Conservation (phyloP, 2,113 vertebrate genomes). For the Rhea pennata region DNA sequence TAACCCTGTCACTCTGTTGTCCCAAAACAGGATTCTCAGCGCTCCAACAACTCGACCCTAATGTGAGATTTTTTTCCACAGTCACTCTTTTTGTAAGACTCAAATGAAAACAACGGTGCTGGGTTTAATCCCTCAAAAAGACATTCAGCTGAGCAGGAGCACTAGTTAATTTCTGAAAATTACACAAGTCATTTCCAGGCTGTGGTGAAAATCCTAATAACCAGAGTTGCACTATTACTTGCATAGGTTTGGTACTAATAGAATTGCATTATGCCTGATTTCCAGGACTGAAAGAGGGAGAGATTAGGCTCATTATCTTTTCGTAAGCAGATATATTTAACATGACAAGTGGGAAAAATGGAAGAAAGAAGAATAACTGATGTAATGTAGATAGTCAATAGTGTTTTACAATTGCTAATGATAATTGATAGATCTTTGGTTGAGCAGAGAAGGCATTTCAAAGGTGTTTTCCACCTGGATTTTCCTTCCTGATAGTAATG, state of each 20-base stretch:
- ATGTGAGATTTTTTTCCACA: background rate
- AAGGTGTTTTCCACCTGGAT: background rate
- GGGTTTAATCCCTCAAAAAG: background rate
- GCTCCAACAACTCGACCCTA: background rate
- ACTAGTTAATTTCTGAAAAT: background rate
- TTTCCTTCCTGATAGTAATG: background rate
- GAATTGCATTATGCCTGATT: background rate
- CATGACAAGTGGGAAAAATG: background rate
- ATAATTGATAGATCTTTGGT: background rate
- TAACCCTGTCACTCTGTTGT: too few relatives aligned
- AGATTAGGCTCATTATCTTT: background rate
- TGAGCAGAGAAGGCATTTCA: background rate
- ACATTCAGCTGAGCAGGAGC: background rate
- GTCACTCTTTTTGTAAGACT: background rate
- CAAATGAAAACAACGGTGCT: background rate
- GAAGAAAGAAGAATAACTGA: slow-evolving; percentile 10
- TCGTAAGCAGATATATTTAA: slow-evolving; percentile 7
- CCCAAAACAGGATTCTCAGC: too few relatives aligned
- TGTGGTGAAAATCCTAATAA: background rate
- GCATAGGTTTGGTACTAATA: background rate
- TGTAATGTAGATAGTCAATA: background rate
- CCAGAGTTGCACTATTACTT: background rate
- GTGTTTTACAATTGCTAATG: slow-evolving; percentile 17
- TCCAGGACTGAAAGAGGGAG: background rate
- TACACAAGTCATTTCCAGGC: background rate